Percentiles rank a stretch among this genome's conserved stretches.
phyloP scores from a whole-genome alignment of 2,113 vertebrate species.

The Pogonocichla stellata region DNA sequence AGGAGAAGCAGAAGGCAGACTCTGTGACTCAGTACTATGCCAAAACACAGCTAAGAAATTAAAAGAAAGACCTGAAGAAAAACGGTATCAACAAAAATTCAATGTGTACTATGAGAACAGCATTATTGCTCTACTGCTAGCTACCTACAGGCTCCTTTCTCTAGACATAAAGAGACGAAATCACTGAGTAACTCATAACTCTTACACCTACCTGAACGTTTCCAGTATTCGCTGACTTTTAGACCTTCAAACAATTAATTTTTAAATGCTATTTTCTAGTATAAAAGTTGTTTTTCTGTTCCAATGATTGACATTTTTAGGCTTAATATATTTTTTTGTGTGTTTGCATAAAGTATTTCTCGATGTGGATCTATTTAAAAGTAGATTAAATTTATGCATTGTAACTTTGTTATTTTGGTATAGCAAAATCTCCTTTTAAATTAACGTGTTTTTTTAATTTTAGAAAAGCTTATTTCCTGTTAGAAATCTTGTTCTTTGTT shows the following conservation, averaged over 20 bases:
- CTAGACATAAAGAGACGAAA: background rate
- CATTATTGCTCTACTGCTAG: background rate
- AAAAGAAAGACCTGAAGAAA: background rate
- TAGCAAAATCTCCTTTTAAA: background rate
- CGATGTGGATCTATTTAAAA: background rate
- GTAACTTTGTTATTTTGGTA: background rate
- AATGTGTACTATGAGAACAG: background rate
- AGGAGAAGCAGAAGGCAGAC: background rate
- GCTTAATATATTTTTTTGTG: background rate
- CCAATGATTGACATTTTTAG: background rate
- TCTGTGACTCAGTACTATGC: background rate
- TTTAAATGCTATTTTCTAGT: background rate
- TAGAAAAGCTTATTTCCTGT: rapidly evolving
- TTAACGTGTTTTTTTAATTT: background rate
- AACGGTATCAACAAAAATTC: background rate
- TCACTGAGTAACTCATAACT: background rate
- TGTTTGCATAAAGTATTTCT: background rate
- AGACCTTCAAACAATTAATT: background rate
- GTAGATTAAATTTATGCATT: background rate
- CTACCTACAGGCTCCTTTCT: background rate
- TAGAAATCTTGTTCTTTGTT: background rate
- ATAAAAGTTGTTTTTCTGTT: background rate
- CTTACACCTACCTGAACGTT: background rate
- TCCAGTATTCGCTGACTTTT: background rate
- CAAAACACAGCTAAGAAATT: background rate